These are phyloP conservation scores for Caenorhabditis doughertyi DNA, from an alignment of 2,888 invertebrate species.

Conservation along the genomic window DNA sequence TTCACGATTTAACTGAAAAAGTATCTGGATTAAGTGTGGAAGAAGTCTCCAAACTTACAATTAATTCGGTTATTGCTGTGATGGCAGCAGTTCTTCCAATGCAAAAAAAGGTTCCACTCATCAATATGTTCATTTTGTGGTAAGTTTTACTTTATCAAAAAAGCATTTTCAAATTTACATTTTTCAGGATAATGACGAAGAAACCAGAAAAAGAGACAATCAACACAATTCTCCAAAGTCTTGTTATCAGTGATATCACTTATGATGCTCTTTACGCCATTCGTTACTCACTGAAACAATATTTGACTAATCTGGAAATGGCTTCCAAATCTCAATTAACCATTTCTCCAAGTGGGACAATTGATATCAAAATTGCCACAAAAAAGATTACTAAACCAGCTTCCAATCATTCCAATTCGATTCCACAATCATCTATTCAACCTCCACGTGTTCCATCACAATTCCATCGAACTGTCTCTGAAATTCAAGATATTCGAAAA, in stretches of 20 bases:
- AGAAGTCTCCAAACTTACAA: constrained; percentile 9
- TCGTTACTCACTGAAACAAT: constrained; percentile 37
- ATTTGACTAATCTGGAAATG: constrained; percentile 8
- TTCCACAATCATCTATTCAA: too few relatives aligned
- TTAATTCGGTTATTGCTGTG: constrained; percentile 35
- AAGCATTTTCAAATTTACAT: background rate
- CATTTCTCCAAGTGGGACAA: constrained; percentile 25
- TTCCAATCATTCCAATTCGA: background rate
- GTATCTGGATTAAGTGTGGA: background rate
- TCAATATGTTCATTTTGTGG: constrained; percentile 57
- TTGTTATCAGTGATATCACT: constrained; percentile 35
- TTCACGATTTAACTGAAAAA: background rate
- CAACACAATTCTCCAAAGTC: constrained; percentile 25
- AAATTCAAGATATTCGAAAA: background rate
- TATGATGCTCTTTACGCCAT: constrained; percentile 21
- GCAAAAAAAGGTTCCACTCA: constrained; percentile 46
- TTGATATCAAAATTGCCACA: constrained; percentile 12
- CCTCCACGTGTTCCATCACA: background rate
- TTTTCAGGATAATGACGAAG: constrained; percentile 27
- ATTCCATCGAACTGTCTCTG: constrained; percentile 6
- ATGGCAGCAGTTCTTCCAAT: constrained; percentile 40
- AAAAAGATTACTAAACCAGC: background rate
- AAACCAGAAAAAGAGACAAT: constrained; percentile 10
- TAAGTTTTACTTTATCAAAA: constrained; percentile 2
- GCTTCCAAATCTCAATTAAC: constrained; percentile 27